Base-by-base conservation (phyloP, 2,888 invertebrate species). In the Mongoloraphidia duomilia region DNA sequence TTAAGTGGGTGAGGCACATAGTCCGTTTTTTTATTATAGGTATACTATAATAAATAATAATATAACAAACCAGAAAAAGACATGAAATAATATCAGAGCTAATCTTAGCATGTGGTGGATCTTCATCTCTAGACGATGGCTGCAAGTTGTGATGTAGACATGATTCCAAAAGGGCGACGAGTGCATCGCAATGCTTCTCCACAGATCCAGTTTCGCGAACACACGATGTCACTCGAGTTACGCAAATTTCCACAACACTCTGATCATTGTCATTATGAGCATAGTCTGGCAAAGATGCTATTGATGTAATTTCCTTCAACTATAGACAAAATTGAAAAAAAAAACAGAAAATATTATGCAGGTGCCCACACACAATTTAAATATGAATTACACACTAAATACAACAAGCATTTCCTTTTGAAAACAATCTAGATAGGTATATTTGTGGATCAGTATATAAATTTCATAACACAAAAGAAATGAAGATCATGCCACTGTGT, bases 41-140 rank as follows among this genome's bases (percentile, higher is more conserved):
- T n/a, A n/a, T n/a, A n/a, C n/a, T n/a, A n/a, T n/a, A n/a, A n/a
- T n/a, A n/a, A n/a, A n/a, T n/a, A n/a, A n/a, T n/a, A n/a, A 26
- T 26, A 26, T 45, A 14, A 12, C 8, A 13, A 43, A 91, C 93
- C 76, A 92, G 72, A 70, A 95, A 94, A 66, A 95, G 84, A 68
- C 91, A 92, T 56, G 92, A 91, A 62, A 95, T 86, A 54, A 95
- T 82, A 71, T 95, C 95, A 42, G 91, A 89, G 14, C 93, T 92
- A 61, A 95, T 94, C 71, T 95, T 95, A 43, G 93, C 91, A 75
- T 95, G 94, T 1, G 94, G 93, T 37, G 93, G 90, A 70, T 94
- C 93, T 62, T 88, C 87, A 67, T 89, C 87, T 58, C 80, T 72
- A 17, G 76, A 68, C 35, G 77, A 71, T 0, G 89, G 86, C 69